Evolutionary conservation across 2,113 vertebrate genomes (phyloP).

Genomic region (Osmerus mordax): DNA sequence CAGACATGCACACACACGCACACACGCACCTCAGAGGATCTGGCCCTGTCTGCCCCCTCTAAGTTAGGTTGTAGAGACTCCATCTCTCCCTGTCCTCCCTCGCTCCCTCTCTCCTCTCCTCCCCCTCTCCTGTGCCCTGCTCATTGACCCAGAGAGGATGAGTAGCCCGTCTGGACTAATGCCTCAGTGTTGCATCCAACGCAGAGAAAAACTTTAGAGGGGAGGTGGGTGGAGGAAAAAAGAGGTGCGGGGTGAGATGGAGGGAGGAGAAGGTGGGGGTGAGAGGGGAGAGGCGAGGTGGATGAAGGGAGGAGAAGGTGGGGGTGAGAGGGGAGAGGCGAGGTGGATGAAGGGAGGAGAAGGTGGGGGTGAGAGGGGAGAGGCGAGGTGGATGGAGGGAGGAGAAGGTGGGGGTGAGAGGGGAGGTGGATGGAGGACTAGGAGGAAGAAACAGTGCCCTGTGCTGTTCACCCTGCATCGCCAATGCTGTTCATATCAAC

Average conservation of each 20-base stretch:
- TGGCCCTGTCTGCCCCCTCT: slow-evolving; percentile 69
- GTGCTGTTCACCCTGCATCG: not conserved
- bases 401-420: slow-evolving; percentile 30
- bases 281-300: not conserved
- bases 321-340: not conserved
- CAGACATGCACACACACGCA: not conserved
- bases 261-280: slow-evolving; percentile 41
- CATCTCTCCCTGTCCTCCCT: slow-evolving; percentile 43
- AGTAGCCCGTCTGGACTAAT: slow-evolving; percentile 70
- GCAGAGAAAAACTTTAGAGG: slow-evolving; percentile 62
- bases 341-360: slow-evolving; percentile 40
- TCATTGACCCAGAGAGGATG: slow-evolving; percentile 74
- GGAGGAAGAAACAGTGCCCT: not conserved
- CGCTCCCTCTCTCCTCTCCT: slow-evolving; percentile 13
- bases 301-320: slow-evolving; percentile 35
- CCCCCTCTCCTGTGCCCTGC: slow-evolving; percentile 64
- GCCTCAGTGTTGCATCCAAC: slow-evolving; percentile 72
- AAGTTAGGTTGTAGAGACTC: slow-evolving; percentile 61
- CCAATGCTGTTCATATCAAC: not conserved
- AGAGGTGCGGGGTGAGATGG: slow-evolving; percentile 17
- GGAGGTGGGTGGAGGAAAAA: slow-evolving; percentile 11
- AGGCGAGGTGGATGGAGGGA: slow-evolving; percentile 1
- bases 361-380: not conserved
- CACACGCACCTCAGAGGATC: slow-evolving; percentile 56
- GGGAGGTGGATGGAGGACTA: not conserved